Evolutionary conservation across 2,797 vertebrate genomes (phyloP).

Genomic region (Oreortyx pictus): DNA sequence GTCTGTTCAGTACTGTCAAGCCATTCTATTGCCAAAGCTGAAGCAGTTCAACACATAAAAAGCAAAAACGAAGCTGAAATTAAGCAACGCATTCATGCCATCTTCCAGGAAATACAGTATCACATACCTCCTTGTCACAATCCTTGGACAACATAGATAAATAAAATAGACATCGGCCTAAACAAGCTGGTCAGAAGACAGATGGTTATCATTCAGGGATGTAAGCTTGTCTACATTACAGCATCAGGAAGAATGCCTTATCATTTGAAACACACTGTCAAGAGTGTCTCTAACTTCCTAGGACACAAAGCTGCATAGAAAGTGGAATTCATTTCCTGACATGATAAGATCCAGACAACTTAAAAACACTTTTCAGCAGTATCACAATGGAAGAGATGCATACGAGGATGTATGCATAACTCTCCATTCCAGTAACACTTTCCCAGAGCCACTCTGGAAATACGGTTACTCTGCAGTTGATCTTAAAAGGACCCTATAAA

Average conservation of each 20-base stretch:
- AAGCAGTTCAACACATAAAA: neutral
- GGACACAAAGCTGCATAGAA: neutral
- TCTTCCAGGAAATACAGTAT: conserved; percentile 31
- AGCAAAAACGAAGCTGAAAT: conserved; percentile 33
- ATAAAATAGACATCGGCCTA: conserved; percentile 67
- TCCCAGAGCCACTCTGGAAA: neutral
- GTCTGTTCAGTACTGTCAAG: neutral
- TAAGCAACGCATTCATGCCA: conserved; percentile 31
- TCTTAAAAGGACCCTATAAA: neutral
- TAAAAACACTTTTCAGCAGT: neutral
- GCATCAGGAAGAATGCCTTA: neutral
- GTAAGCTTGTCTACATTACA: neutral
- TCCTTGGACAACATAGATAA: conserved; percentile 65
- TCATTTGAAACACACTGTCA: neutral
- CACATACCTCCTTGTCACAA: conserved; percentile 62
- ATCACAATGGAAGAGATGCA: neutral
- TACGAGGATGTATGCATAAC: fast-evolving
- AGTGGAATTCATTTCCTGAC: neutral
- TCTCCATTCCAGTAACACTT: neutral
- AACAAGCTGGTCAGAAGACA: conserved; percentile 51
- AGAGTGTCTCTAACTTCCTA: conserved; percentile 21
- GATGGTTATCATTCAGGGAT: conserved; percentile 9
- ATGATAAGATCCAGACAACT: neutral
- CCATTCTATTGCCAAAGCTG: conserved; percentile 33
- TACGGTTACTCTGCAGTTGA: neutral